These are phyloP conservation scores for Anagyrus pseudococci DNA, from an alignment of 2,888 invertebrate species.

Conservation along the genomic window DNA sequence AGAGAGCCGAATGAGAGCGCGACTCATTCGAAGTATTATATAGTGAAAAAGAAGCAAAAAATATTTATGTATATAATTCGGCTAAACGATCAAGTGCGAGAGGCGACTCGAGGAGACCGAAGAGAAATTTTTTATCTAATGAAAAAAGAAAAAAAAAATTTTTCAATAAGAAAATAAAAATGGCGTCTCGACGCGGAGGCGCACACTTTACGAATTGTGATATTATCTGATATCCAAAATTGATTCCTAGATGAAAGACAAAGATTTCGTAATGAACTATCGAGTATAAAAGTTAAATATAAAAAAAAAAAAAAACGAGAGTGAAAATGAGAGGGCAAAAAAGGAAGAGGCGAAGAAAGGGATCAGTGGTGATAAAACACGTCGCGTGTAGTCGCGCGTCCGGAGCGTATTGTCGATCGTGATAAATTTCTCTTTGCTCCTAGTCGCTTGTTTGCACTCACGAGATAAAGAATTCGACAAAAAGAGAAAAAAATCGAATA, in stretches of 20 bases:
- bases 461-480: slow-evolving; percentile 6
- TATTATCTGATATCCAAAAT: slow-evolving; percentile 41
- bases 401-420: slow-evolving; percentile 16
- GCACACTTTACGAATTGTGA: slow-evolving; percentile 35
- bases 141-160: slow-evolving; percentile 12
- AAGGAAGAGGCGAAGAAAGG: slow-evolving; percentile 9
- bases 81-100: slow-evolving; percentile 28
- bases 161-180: slow-evolving; percentile 4
- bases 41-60: slow-evolving; percentile 12
- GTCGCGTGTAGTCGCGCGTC: slow-evolving; percentile 11
- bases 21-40: slow-evolving; percentile 25
- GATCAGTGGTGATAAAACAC: slow-evolving; percentile 12
- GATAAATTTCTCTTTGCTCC: slow-evolving; percentile 38
- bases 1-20: slow-evolving; percentile 1
- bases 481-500: neutral
- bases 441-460: slow-evolving; percentile 38
- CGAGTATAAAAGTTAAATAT: slow-evolving; percentile 21
- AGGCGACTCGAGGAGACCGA: slow-evolving; percentile 28
- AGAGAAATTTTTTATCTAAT: slow-evolving; percentile 31
- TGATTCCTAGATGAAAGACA: slow-evolving; percentile 40
- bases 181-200: slow-evolving; percentile 2
- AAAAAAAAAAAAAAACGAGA: slow-evolving; percentile 19
- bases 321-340: slow-evolving; percentile 12
- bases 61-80: slow-evolving; percentile 38
- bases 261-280: slow-evolving; percentile 32